Base-by-base conservation (phyloP, 2,113 vertebrate genomes). In the Mastomys coucha region DNA sequence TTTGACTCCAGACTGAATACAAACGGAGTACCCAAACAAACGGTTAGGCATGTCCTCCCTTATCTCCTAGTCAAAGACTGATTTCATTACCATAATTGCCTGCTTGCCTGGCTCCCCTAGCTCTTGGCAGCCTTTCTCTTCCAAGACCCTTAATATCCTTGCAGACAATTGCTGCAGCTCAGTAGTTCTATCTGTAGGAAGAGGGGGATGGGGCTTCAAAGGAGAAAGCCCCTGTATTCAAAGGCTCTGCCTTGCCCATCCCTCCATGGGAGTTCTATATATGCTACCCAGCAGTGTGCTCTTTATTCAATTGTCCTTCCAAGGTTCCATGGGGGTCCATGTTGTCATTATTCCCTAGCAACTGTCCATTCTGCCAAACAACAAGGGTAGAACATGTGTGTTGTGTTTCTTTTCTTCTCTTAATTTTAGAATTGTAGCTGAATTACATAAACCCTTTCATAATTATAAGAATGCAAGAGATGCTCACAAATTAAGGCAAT, bases 11-110 rank as follows among this genome's bases (percentile, higher is more conserved):
- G 96, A 90, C 91, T 96, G 95, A 95, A 96, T 91, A 96, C 96
- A 97, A 96, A 89, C 16, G 82, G 89, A 97, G 97, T 91, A 97
- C 91, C 97, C 84, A 96, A 91, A 96, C 85, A 96, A 91, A 96
- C 87, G 53, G 5, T 72, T 88, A 94, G 93, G 94, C 89, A 78
- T 10, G 39, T 81, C 94, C 93, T 78, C 76, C 82, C 94, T 97
- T 98, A 97, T 97, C 98, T 97, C 81, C 95, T 95, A 96, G 93
- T 88, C 96, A 92, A 90, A 95, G 97, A 96, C 91, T 96, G 96
- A 95, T 97, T 97, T 97, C 89, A 97, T 97, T 97, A 96, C 95
- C 89, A 94, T 96, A 98, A 97, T 97, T 97, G 94, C 49, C 93
- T 96, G 91, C 85, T 94, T 96, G 96, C 95, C 88, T 97, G 49